phyloP scores from a whole-genome alignment of 2,888 invertebrate genomes.

The Shargacucullia verbasci region DNA sequence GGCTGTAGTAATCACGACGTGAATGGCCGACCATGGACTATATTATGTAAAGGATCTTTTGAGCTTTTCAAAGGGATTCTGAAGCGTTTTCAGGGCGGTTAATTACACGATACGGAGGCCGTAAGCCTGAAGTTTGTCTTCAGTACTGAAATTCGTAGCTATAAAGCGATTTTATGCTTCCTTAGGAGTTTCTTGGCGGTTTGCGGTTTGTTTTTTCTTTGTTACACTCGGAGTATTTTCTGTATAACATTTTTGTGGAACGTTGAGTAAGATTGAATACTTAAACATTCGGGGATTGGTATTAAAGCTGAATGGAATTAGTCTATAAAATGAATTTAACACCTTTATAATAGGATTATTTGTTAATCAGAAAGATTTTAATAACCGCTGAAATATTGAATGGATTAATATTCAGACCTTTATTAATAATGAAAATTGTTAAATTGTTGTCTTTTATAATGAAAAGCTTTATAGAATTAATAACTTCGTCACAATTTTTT shows the following conservation, averaged over 20 bases:
- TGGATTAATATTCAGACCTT: no score
- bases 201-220: conserved; percentile 60
- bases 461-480: no score
- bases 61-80: conserved; percentile 79
- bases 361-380: no score
- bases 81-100: conserved; percentile 77
- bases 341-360: no score
- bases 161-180: conserved; percentile 64
- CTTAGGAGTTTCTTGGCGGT: conserved; percentile 57
- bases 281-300: neutral
- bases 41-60: conserved; percentile 84
- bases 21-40: conserved; percentile 79
- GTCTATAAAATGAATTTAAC: no score
- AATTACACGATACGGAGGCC: conserved; percentile 76
- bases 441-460: no score
- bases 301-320: no score
- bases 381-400: no score
- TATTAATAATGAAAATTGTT: no score
- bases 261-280: conserved; percentile 37
- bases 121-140: conserved; percentile 69
- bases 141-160: conserved; percentile 62
- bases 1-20: conserved; percentile 79
- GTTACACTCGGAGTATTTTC: conserved; percentile 34
- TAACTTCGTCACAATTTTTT: no score
- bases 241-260: conserved; percentile 33